Conservation (phyloP, 2,888 invertebrate genomes). For the Monoplex corrugatus region DNA sequence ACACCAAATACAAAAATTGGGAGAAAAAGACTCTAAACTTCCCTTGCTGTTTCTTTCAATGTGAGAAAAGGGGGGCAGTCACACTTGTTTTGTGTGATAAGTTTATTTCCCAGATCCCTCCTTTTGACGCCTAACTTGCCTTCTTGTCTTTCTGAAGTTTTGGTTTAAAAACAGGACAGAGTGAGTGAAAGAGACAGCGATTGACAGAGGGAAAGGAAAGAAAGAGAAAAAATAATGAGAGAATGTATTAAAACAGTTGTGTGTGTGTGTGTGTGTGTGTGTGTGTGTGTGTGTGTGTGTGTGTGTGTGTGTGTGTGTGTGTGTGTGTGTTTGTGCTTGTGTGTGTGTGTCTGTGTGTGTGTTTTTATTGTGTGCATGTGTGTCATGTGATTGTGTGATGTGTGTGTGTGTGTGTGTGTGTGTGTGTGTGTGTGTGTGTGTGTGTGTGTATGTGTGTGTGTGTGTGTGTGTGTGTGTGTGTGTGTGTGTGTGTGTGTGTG, state of each 20-base stretch:
- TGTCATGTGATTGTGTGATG: not conserved
- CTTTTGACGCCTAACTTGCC: too few relatives aligned
- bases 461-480: not conserved
- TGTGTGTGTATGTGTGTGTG: not conserved
- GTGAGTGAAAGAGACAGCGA: too few relatives aligned
- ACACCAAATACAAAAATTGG: too few relatives aligned
- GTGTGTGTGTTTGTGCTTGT: not conserved
- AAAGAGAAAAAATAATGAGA: too few relatives aligned
- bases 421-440: not conserved
- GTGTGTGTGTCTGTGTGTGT: not conserved
- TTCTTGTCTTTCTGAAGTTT: not conserved
- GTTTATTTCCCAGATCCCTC: too few relatives aligned
- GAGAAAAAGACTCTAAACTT: too few relatives aligned
- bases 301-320: slow-evolving; percentile 4
- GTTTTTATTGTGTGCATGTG: not conserved
- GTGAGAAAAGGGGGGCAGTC: too few relatives aligned
- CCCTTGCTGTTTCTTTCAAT: too few relatives aligned
- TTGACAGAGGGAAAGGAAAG: too few relatives aligned
- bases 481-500: not conserved
- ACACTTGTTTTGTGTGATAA: too few relatives aligned
- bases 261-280: not conserved
- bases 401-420: not conserved
- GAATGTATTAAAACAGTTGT: too few relatives aligned
- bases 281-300: not conserved
- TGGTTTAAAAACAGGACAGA: not conserved